Evolutionary conservation across 64 coral and sea anemone species (phyloP), one percentile per base, ranked within the genome.

Genomic region (Stichodactyla helianthus): DNA sequence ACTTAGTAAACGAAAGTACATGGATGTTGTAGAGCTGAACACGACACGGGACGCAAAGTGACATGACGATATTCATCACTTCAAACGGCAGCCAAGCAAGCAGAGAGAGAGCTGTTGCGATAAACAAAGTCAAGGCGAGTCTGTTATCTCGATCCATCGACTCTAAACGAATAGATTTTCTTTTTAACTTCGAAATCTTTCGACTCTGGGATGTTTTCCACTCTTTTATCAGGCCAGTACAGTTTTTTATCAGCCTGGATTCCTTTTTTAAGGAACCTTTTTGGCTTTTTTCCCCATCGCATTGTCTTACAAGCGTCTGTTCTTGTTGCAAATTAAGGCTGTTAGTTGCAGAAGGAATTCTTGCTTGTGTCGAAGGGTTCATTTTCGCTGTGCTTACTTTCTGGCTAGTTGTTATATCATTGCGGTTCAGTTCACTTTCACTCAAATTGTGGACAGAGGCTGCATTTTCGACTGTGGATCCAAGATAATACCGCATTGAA

Each of bases 61-160:
- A 67, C 18, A 67, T 17, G 44, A 87, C 51, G 20, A 77, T 71
- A 55, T 74, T 54, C 85, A 87, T 87, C 8, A 81, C 52, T 81
- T 81, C 78, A 22, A 81, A 81, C 23, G 85, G 85, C 0, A 87
- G 67, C 64, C 71, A 87, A 15, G 85, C 85, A 0, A 87, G 20
- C 2, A 87, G 51, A 23, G 85, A 87, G 27, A 87, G 12, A 4
- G 64, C 65, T 7, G 85, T 77, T 12, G 67, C 85, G 5, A 76
- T 87, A 19, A 76, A 87, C 18, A 87, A 53, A 12, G 85, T 87
- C 44, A 87, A 23, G 16, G 85, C 71, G 25, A 87, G 64, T 50
- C 17, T 87, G n/a, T 71, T 51, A 6, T 87, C 85, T 54, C 85
- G 19, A 51, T 77, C 67, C 35, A 7, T 16, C 4, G 78, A 20